Percentiles rank a stretch among this genome's conserved stretches.
Conservation (phyloP, 2,113 vertebrate genomes). For the Sinocyclocheilus rhinocerous region DNA sequence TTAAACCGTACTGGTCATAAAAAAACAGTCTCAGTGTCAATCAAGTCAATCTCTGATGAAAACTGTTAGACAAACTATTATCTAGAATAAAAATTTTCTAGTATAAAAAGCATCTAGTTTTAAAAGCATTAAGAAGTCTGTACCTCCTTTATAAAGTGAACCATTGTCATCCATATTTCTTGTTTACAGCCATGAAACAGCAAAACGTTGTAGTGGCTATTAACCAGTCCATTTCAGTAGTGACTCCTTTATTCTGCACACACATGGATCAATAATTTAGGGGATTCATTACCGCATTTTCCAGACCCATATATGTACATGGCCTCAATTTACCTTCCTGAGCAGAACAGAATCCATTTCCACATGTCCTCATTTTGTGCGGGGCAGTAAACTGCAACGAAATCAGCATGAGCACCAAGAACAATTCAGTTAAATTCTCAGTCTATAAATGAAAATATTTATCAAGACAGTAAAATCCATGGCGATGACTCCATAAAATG, state of each 20-base stretch:
- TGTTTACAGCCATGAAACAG: neutral
- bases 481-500: neutral
- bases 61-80: neutral
- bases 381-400: neutral
- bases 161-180: neutral
- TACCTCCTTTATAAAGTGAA: too few relatives aligned
- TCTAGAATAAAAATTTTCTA: neutral
- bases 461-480: neutral
- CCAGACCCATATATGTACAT: neutral
- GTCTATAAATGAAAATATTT: conserved; percentile 30
- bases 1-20: too few relatives aligned
- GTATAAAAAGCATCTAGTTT: neutral
- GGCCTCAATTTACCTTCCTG: neutral
- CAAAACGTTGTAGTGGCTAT: neutral
- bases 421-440: neutral
- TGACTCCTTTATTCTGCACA: neutral
- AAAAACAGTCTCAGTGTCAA: neutral
- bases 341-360: neutral
- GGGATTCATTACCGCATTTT: neutral
- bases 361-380: neutral
- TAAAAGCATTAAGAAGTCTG: too few relatives aligned
- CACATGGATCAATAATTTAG: neutral
- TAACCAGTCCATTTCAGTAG: neutral
- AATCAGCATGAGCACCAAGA: conserved; percentile 11
- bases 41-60: neutral